Conservation (phyloP, 2,888 invertebrate genomes). For the Ganaspis brasiliensis region DNA sequence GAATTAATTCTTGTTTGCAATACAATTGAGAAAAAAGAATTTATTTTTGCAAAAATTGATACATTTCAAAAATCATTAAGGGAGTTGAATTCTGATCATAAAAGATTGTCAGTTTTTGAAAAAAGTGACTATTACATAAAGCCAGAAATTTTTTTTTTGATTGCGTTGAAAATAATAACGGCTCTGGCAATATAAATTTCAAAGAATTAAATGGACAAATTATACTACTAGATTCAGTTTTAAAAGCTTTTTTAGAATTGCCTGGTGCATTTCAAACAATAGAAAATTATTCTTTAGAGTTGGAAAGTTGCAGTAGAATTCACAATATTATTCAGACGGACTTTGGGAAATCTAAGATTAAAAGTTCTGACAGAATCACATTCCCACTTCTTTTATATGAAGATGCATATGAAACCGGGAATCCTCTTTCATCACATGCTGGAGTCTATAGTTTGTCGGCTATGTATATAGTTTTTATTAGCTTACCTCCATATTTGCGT, state of each 20-base stretch:
- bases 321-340: not conserved
- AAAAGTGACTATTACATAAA: not conserved
- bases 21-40: slow-evolving; percentile 1
- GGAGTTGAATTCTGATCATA: slow-evolving; percentile 21
- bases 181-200: not conserved
- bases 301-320: slow-evolving; percentile 15
- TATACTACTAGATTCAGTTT: slow-evolving; percentile 42
- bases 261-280: slow-evolving; percentile 45
- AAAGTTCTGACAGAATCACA: not conserved
- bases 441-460: slow-evolving; percentile 52
- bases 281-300: slow-evolving; percentile 36
- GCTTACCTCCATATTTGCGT: slow-evolving; percentile 51
- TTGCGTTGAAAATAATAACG: not conserved
- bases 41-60: not conserved
- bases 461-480: slow-evolving; percentile 51
- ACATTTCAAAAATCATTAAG: not conserved
- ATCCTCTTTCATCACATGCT: slow-evolving; percentile 52
- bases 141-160: not conserved
- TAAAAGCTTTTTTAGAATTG: slow-evolving; percentile 48
- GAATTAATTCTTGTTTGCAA: slow-evolving; percentile 19
- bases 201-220: slow-evolving; percentile 27
- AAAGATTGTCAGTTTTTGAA: not conserved
- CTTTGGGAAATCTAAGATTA: not conserved
- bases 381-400: slow-evolving; percentile 56
- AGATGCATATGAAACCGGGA: slow-evolving; percentile 57